phyloP scores from a whole-genome alignment of 2,888 invertebrate genomes.

The Podabrus alpinus region DNA sequence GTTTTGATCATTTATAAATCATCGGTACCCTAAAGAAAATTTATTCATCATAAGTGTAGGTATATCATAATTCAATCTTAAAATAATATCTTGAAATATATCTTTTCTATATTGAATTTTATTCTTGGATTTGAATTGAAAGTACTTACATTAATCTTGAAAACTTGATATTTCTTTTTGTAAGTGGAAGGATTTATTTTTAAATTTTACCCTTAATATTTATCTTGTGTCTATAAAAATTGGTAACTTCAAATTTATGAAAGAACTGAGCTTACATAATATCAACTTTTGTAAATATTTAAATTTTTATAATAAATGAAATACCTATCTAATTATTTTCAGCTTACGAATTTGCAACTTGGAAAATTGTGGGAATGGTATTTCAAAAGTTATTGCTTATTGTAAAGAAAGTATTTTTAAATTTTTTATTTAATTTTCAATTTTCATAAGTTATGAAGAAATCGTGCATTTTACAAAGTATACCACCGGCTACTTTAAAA shows the following conservation, averaged over 20 bases:
- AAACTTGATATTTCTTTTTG: background rate
- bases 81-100: background rate
- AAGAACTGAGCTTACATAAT: background rate
- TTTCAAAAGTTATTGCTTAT: too few relatives aligned
- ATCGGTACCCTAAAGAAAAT: background rate
- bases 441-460: too few relatives aligned
- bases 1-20: background rate
- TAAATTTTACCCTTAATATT: background rate
- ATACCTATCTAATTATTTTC: too few relatives aligned
- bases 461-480: too few relatives aligned
- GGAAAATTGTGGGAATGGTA: too few relatives aligned
- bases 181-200: background rate
- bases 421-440: too few relatives aligned
- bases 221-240: background rate
- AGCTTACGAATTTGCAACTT: too few relatives aligned
- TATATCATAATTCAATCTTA: background rate
- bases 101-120: background rate
- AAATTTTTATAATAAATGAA: too few relatives aligned
- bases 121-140: background rate
- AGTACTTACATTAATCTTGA: background rate
- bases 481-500: too few relatives aligned
- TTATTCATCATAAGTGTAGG: background rate
- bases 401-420: too few relatives aligned
- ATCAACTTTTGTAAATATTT: too few relatives aligned
- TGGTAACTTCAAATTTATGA: background rate